These are phyloP conservation scores for Abrostola tripartita DNA, from an alignment of 2,888 invertebrate genomes.

Conservation along the genomic window DNA sequence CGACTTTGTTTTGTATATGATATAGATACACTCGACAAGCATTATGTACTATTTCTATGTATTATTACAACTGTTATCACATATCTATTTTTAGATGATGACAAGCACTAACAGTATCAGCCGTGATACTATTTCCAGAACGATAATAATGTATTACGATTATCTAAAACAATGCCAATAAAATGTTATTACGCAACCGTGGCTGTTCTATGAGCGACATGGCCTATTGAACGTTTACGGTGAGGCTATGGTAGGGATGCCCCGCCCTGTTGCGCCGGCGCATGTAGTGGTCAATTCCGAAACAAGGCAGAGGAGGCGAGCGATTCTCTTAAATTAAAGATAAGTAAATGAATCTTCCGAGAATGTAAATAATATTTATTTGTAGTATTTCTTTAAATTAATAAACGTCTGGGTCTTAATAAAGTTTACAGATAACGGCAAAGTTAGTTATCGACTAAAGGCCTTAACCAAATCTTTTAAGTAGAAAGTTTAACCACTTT, in stretches of 20 bases:
- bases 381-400: neutral
- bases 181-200: conserved; percentile 32
- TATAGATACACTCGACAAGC: no score
- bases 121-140: neutral
- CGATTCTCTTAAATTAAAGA: conserved; percentile 24
- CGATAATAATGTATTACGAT: conserved; percentile 11
- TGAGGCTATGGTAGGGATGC: conserved; percentile 68
- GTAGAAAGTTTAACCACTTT: no score
- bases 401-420: no score
- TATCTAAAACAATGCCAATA: conserved; percentile 28
- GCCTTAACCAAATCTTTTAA: no score
- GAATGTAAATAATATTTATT: neutral
- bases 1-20: no score
- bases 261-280: conserved; percentile 69
- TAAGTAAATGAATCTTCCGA: neutral
- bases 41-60: neutral
- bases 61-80: neutral
- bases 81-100: neutral
- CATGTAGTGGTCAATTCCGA: conserved; percentile 52
- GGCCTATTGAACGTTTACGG: conserved; percentile 74
- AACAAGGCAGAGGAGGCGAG: conserved; percentile 44
- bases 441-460: no score
- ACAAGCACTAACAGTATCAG: neutral
- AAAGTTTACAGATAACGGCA: no score
- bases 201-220: conserved; percentile 65